Percentiles rank a stretch among this genome's conserved stretches.
These are phyloP conservation scores for Margarornis squamiger DNA, from an alignment of 2,797 vertebrate species.

Conservation along the genomic window DNA sequence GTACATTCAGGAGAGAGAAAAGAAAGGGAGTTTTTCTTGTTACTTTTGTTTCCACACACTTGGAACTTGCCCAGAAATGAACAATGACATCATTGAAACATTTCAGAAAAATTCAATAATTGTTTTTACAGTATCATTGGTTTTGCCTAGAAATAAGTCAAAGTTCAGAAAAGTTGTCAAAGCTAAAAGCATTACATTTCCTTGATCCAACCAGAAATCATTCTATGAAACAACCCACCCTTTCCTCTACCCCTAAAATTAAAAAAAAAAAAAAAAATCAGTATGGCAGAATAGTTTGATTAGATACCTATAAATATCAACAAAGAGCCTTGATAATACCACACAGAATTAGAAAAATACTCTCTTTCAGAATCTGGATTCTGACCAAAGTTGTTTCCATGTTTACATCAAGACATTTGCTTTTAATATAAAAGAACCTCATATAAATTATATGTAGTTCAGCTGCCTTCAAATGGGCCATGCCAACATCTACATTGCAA, in stretches of 20 bases:
- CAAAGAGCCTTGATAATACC: not conserved
- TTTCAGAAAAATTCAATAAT: not conserved
- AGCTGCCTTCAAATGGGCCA: not conserved
- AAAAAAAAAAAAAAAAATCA: not conserved
- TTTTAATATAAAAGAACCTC: not conserved
- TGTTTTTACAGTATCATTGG: not conserved
- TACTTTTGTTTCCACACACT: not conserved
- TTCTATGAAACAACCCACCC: accelerated
- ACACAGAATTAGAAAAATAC: not conserved
- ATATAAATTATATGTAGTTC: not conserved
- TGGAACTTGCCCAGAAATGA: not conserved
- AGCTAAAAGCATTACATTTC: not conserved
- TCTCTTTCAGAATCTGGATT: not conserved
- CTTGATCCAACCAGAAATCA: not conserved
- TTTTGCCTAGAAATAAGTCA: not conserved
- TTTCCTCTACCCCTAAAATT: not conserved
- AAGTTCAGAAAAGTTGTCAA: not conserved
- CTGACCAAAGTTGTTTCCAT: not conserved
- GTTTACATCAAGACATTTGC: not conserved
- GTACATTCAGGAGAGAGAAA: not conserved
- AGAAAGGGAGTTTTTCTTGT: not conserved
- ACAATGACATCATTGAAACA: not conserved
- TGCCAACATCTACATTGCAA: not conserved
- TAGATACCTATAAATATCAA: not conserved
- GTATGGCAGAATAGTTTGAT: not conserved